Conservation (phyloP, 2,797 vertebrate species). For the Australoheros facetus region DNA sequence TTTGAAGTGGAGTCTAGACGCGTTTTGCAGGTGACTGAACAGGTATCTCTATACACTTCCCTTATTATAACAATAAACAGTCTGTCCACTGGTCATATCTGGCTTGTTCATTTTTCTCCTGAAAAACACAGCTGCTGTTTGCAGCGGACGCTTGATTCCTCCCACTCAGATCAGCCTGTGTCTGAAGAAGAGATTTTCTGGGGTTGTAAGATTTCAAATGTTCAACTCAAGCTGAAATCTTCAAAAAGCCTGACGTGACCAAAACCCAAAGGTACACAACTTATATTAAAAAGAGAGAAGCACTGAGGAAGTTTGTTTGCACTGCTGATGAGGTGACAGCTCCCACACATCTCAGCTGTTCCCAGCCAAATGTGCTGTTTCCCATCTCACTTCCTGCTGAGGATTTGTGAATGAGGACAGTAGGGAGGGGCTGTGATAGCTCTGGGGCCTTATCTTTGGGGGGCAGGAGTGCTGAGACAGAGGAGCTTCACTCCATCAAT, state of each 20-base stretch:
- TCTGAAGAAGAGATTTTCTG: background rate
- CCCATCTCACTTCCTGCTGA: constrained; percentile 1
- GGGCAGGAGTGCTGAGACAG: background rate
- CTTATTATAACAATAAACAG: background rate
- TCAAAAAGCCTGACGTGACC: background rate
- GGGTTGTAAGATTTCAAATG: background rate
- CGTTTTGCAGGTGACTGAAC: background rate
- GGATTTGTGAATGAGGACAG: constrained; percentile 42
- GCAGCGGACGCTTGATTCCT: background rate
- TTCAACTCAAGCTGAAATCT: background rate
- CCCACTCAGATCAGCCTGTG: background rate
- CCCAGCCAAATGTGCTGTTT: background rate
- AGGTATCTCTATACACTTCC: background rate
- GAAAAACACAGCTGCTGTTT: background rate
- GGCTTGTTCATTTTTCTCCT: background rate
- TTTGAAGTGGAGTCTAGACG: no score
- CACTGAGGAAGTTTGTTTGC: background rate
- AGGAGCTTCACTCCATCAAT: constrained; percentile 5
- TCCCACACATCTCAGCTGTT: background rate
- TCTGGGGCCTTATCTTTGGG: background rate
- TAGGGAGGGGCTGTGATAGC: background rate
- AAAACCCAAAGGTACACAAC: background rate
- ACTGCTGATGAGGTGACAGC: background rate
- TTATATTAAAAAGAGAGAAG: background rate
- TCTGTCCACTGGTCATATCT: background rate